Percentiles rank a stretch among this genome's conserved stretches.
These are phyloP conservation scores for Proctacanthus coquilletti DNA, from an alignment of 1,140 invertebrate species.

Conservation along the genomic window DNA sequence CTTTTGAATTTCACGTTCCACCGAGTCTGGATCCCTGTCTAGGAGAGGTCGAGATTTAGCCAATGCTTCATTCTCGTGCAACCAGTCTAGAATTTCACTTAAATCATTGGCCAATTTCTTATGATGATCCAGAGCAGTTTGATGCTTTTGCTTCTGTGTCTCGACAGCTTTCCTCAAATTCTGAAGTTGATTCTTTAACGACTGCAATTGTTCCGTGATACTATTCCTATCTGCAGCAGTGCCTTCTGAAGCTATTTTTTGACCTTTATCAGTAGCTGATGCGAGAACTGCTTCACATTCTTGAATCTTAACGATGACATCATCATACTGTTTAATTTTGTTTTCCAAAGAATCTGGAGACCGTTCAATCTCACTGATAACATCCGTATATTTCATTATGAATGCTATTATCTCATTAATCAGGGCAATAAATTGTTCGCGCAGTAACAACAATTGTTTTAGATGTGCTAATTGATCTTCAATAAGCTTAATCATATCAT, in stretches of 20 bases:
- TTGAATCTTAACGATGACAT: conserved; percentile 68
- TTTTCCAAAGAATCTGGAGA: conserved; percentile 63
- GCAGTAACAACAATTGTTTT: conserved; percentile 55
- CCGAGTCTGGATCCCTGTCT: conserved; percentile 57
- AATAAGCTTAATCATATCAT: conserved; percentile 64
- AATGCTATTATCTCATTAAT: conserved; percentile 76
- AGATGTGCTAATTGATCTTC: conserved; percentile 71
- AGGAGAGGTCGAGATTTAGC: conserved; percentile 70
- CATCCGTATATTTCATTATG: conserved; percentile 71
- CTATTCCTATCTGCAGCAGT: conserved; percentile 70
- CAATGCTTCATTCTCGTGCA: conserved; percentile 68
- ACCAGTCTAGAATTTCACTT: conserved; percentile 64
- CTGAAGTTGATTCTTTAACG: conserved; percentile 68
- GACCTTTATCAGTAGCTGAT: conserved; percentile 76
- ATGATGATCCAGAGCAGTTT: conserved; percentile 73
- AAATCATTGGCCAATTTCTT: conserved; percentile 64
- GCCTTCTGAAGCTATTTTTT: conserved; percentile 78
- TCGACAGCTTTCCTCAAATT: conserved; percentile 67
- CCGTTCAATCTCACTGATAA: conserved; percentile 71
- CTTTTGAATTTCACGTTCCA: conserved; percentile 65
- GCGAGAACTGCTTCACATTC: conserved; percentile 76
- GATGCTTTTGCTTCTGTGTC: conserved; percentile 69
- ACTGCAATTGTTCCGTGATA: conserved; percentile 73
- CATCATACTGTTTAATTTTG: conserved; percentile 77
- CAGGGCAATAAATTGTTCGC: conserved; percentile 75